Evolutionary conservation across 1,140 invertebrate species (phyloP), one percentile per base, ranked within the genome.

Genomic region (Eciton burchellii): DNA sequence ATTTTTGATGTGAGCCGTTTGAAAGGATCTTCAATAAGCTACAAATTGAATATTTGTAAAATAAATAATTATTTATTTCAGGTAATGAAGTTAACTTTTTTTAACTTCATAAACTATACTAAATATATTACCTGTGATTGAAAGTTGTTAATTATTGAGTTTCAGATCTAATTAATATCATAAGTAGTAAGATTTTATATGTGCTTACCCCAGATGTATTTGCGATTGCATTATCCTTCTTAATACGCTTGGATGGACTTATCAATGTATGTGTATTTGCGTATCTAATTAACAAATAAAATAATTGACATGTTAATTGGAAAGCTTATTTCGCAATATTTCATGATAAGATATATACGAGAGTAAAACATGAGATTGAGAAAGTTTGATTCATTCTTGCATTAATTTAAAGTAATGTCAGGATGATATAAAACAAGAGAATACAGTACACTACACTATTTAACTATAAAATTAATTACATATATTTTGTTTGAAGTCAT

Each of bases 231-330:
- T 94, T 95, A 92, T 96, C 95, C 91, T 96, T 96, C 89, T 96
- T 96, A 56, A 95, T 95, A 92, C 96, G 95, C 87, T 97, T 97
- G 35, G 96, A 97, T 79, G 96, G 96, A 92, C 96, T 97, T 88
- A 96, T 97, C 84, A 97, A 92, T 49, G 95, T 96, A 90, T 97
- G 96, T 71, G 96, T 96, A 83, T 94, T 94, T 83, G 96, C 95
- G 94, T 96, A 96, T 93, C 94, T 94, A 86, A 52, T 89, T 87
- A 65, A 68, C 66, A 88, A 89, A 88, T 79, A 70, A 62, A n/a
- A n/a, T n/a, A n/a, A n/a, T n/a, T n/a, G n/a, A n/a, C n/a, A n/a
- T n/a, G n/a, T n/a, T 85, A 83, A 83, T 54, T 59, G 74, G 54
- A 87, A 65, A 60, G 57, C 72, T 47, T 8, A 29, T 43, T 74